These are phyloP conservation scores for Chrysogorgia sp. DNA, from an alignment of 92 coral and sea anemone species.

Conservation along the genomic window DNA sequence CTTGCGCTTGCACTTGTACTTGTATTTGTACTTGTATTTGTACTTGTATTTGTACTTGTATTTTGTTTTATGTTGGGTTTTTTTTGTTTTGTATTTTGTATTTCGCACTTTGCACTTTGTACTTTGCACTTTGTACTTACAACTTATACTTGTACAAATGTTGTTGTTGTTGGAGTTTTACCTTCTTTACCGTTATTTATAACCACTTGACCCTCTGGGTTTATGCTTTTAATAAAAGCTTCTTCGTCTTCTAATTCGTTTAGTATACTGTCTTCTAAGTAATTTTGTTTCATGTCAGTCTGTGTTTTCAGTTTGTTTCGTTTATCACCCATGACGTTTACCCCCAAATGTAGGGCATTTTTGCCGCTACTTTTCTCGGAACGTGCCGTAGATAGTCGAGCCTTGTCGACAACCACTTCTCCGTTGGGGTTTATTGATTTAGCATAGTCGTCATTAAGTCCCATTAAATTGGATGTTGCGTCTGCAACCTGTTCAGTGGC, in stretches of 20 bases:
- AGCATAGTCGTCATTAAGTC: conserved; percentile 2
- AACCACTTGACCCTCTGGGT: conserved; percentile 34
- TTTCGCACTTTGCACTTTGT: too few species aligned
- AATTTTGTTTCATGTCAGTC: conserved; percentile 7
- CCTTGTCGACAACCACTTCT: conserved; percentile 27
- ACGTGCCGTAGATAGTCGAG: neutral
- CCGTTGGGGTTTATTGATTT: conserved; percentile 27
- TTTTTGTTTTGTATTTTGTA: too few species aligned
- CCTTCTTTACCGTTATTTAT: conserved; percentile 5
- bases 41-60: too few species aligned
- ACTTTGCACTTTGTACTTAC: too few species aligned
- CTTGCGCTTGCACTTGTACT: too few species aligned
- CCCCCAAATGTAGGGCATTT: neutral
- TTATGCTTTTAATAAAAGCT: conserved; percentile 27
- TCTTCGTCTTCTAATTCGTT: conserved; percentile 30
- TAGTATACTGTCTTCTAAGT: conserved; percentile 15
- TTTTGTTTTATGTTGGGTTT: too few species aligned
- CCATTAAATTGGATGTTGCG: neutral
- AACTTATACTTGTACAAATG: too few species aligned
- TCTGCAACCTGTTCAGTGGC: neutral
- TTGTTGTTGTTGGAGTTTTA: too few species aligned
- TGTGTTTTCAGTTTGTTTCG: conserved; percentile 11
- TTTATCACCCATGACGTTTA: neutral
- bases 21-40: too few species aligned
- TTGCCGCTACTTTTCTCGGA: neutral